Base-by-base conservation (phyloP, 2,113 vertebrate genomes). In the Perognathus longimembris region DNA sequence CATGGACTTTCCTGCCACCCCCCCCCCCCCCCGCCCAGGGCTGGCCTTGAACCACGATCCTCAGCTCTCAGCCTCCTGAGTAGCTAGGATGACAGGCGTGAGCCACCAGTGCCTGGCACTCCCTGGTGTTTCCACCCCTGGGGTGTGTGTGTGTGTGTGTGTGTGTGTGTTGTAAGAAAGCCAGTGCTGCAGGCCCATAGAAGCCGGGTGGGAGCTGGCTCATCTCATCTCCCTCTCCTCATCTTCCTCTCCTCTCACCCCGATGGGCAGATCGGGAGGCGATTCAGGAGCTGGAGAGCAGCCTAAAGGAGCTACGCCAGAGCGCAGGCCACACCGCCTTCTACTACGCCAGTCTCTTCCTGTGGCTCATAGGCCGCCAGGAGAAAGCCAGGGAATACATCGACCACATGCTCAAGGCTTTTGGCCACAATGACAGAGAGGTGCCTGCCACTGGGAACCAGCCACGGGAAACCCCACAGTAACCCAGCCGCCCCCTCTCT, bases 361-460 rank as follows among this genome's bases (percentile, higher is more conserved):
- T 98, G 74, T 97, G 97, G 97, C 92, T 98, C 32, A 54, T 97
- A 30, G 97, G 97, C 50, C 86, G 88, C 93, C 94, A 94, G 1
- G 54, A 97, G 42, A 96, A 97, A 90, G 98, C 97, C 77, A 96
- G 77, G 83, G 97, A 98, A 6, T 98, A 98, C 71, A 20, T 97
- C 1, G 95, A 97, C 74, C 97, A 94, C 90, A 96, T 93, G 78
- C 94, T 98, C 40, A 97, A 98, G 89, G 59, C 92, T 4, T 96
- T 93, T 63, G 92, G 71, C 69, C 76, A 77, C 70, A 78, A 77
- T 34, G 97, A 96, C 90, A 94, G 67, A 94, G 96, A 98, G 97
- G 97, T 97, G 70, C 54, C 0, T 0, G 7, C 20, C 42, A 1
- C 28, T 0, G 9, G 42, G 7, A 18, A 32, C 3, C 1, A 38